Conservation (phyloP, 2,888 invertebrate species). For the Leucozona laternaria region DNA sequence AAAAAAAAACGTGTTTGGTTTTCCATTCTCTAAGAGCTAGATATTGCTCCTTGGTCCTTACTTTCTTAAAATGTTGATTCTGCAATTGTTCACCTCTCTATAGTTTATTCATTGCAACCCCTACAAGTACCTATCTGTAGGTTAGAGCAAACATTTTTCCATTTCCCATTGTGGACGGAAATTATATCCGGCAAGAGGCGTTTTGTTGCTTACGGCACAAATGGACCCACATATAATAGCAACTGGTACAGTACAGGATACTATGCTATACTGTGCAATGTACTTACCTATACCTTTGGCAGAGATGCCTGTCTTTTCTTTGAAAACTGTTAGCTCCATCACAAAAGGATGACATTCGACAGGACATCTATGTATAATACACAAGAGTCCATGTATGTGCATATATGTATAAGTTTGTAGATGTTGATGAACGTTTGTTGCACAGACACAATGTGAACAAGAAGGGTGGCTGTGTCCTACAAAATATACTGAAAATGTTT, state of each 20-base stretch:
- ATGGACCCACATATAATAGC: constrained; percentile 72
- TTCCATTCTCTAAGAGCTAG: constrained; percentile 68
- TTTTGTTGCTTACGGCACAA: constrained; percentile 75
- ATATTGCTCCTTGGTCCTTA: constrained; percentile 57
- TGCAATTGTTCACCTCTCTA: constrained; percentile 70
- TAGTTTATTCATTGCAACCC: constrained; percentile 75
- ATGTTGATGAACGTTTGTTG: constrained; percentile 37
- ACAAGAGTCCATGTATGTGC: not conserved
- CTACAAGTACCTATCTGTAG: constrained; percentile 75
- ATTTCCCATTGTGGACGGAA: constrained; percentile 74
- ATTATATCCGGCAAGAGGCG: constrained; percentile 76
- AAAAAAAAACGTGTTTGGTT: constrained; percentile 61
- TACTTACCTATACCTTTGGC: constrained; percentile 50
- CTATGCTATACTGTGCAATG: constrained; percentile 22
- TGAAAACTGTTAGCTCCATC: constrained; percentile 60
- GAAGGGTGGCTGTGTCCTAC: constrained; percentile 67
- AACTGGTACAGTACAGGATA: constrained; percentile 50
- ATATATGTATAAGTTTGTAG: not conserved
- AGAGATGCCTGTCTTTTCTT: constrained; percentile 61
- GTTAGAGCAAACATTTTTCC: constrained; percentile 75
- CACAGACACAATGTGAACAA: constrained; percentile 64
- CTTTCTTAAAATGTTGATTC: constrained; percentile 74
- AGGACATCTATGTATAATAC: constrained; percentile 37
- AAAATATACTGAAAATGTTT: constrained; percentile 71
- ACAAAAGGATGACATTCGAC: constrained; percentile 70